A percentile compares a stretch with the other conserved stretches of the same genome.
Evolutionary conservation across 1,140 invertebrate genomes (phyloP).

Genomic region (Micrasema minimum): DNA sequence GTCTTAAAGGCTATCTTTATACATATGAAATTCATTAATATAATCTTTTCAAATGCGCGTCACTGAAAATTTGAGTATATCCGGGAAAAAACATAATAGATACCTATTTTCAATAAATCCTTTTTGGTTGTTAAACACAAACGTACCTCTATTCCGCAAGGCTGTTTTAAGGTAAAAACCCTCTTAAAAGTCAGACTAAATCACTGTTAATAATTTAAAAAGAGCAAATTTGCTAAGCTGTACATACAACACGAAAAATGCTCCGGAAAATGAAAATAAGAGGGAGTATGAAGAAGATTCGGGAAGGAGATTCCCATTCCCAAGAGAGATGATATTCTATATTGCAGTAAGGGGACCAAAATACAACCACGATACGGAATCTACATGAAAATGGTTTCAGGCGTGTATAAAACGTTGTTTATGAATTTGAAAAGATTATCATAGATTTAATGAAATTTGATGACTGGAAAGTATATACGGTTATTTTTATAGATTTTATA

Average conservation of each 20-base stretch:
- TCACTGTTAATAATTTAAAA: constrained; percentile 46
- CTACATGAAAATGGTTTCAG: constrained; percentile 18
- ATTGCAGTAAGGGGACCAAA: constrained; percentile 17
- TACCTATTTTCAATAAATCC: too few species aligned
- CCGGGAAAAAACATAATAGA: too few species aligned
- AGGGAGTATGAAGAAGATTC: not conserved
- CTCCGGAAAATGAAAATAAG: constrained; percentile 9
- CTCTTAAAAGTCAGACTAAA: constrained; percentile 35
- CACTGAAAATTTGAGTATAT: too few species aligned
- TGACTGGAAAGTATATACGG: not conserved
- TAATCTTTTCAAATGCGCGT: too few species aligned
- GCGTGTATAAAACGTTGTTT: not conserved
- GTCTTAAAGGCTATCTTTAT: too few species aligned
- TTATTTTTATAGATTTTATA: too few species aligned
- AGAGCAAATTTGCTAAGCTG: constrained; percentile 39
- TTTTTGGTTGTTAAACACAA: too few species aligned
- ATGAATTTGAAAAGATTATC: not conserved
- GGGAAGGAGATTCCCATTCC: not conserved
- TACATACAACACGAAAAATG: constrained; percentile 31
- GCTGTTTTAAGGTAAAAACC: too few species aligned
- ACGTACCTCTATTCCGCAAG: too few species aligned
- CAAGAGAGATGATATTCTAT: constrained; percentile 36
- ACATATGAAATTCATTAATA: too few species aligned
- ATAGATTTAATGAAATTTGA: not conserved
- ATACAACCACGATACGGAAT: constrained; percentile 2